Evolutionary conservation across 92 coral and sea anemone species (phyloP).

Genomic region (Zoanthus sociatus): DNA sequence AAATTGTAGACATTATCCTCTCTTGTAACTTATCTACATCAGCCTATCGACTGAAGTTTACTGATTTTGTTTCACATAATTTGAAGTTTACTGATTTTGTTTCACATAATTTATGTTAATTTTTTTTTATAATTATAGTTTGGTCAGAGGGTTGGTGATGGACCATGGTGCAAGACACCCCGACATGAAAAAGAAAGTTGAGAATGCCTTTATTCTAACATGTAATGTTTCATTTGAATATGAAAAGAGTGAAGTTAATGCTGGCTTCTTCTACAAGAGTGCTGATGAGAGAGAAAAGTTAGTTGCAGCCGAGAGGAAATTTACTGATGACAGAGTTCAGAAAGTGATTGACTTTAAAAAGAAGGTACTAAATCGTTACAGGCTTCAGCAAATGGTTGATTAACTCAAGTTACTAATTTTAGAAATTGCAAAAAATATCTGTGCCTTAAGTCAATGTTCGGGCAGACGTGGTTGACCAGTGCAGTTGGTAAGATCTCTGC

Average conservation of each 20-base stretch:
- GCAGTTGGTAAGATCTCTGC: too few relatives aligned
- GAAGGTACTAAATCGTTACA: conserved; percentile 50
- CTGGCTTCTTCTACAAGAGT: conserved; percentile 97
- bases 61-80: too few relatives aligned
- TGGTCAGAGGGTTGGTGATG: conserved; percentile 95
- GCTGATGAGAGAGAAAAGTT: conserved; percentile 94
- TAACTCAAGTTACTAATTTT: too few relatives aligned
- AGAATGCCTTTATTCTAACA: conserved; percentile 93
- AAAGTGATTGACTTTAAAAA: conserved; percentile 93
- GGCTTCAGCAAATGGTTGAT: too few relatives aligned
- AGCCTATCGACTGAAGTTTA: too few relatives aligned
- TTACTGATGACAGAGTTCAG: conserved; percentile 94
- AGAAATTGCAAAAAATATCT: too few relatives aligned
- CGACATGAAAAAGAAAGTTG: conserved; percentile 88
- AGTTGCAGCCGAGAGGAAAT: conserved; percentile 96
- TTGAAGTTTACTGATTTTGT: too few relatives aligned
- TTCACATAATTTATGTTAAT: too few relatives aligned
- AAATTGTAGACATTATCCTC: too few relatives aligned
- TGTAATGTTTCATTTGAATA: conserved; percentile 99
- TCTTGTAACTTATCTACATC: too few relatives aligned
- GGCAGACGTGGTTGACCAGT: too few relatives aligned
- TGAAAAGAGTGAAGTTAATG: conserved; percentile 97
- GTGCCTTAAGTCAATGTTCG: too few relatives aligned
- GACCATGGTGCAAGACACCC: conserved; percentile 99
- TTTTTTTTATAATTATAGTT: conserved; percentile 42